Conservation (phyloP, 2,888 invertebrate genomes). For the Drosophila algonquin region DNA sequence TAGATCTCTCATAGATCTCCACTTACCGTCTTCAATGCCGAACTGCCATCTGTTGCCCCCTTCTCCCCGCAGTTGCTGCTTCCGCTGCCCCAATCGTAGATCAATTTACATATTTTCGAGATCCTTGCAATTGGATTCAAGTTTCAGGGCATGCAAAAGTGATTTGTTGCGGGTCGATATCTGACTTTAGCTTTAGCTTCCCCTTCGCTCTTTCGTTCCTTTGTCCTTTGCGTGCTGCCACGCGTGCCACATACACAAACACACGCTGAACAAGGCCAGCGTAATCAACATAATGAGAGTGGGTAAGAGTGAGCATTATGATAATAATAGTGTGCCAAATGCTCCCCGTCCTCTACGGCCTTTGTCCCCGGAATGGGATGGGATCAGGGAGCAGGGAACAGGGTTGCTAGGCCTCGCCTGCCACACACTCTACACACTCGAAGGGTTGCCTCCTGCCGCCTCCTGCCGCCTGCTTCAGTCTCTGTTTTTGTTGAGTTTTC, state of each 20-base stretch:
- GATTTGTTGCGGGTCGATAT: slow-evolving; percentile 5
- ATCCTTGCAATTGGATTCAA: background rate
- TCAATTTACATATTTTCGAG: slow-evolving; percentile 6
- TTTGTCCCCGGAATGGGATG: slow-evolving; percentile 30
- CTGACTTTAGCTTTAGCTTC: slow-evolving; percentile 9
- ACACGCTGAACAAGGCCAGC: slow-evolving; percentile 12
- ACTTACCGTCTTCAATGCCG: no score
- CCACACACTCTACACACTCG: background rate
- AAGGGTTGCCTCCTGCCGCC: slow-evolving; percentile 5
- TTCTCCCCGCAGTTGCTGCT: background rate
- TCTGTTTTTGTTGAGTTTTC: slow-evolving; percentile 60
- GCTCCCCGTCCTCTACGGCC: slow-evolving; percentile 7
- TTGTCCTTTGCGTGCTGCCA: slow-evolving; percentile 8
- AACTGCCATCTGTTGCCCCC: background rate
- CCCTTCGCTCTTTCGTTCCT: background rate
- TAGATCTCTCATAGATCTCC: background rate
- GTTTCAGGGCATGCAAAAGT: slow-evolving; percentile 1
- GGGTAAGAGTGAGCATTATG: slow-evolving; percentile 54
- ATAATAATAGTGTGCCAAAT: slow-evolving; percentile 72
- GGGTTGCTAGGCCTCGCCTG: slow-evolving; percentile 14
- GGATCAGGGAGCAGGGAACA: slow-evolving; percentile 1
- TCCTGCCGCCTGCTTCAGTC: background rate
- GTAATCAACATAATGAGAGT: slow-evolving; percentile 60
- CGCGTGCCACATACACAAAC: slow-evolving; percentile 53
- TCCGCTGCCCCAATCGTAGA: slow-evolving; percentile 1